A percentile compares a stretch with the other conserved stretches of the same genome.
Conservation (phyloP, 1,140 invertebrate species). For the Carposina sasakii region DNA sequence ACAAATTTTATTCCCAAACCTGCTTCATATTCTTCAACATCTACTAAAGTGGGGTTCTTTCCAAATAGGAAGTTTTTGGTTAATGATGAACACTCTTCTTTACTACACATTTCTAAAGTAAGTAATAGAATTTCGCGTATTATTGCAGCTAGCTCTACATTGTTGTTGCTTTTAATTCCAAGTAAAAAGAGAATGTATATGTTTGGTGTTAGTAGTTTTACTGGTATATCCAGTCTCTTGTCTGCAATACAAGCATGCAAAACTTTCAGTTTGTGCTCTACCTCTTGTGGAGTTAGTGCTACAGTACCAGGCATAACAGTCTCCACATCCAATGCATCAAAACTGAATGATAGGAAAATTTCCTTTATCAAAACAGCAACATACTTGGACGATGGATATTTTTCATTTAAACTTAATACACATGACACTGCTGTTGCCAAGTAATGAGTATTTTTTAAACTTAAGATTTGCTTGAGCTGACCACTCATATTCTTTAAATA, state of each 20-base stretch:
- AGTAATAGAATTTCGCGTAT: conserved; percentile 55
- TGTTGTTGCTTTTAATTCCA: conserved; percentile 39
- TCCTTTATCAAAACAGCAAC: conserved; percentile 63
- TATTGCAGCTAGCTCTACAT: conserved; percentile 41
- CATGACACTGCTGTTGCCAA: conserved; percentile 70
- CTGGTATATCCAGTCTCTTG: conserved; percentile 39
- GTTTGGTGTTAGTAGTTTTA: conserved; percentile 38
- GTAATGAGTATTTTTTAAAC: conserved; percentile 59
- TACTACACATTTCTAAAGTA: conserved; percentile 38
- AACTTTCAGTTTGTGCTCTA: conserved; percentile 59
- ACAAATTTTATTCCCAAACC: conserved; percentile 48
- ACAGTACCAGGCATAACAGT: conserved; percentile 49
- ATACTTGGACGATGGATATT: conserved; percentile 55
- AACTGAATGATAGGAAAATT: conserved; percentile 56
- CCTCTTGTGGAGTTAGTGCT: conserved; percentile 52
- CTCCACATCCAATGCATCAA: conserved; percentile 31
- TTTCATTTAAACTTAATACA: conserved; percentile 69
- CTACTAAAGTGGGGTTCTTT: conserved; percentile 15
- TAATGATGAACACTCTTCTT: conserved; percentile 24
- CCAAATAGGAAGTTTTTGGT: conserved; percentile 44
- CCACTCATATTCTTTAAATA: conserved; percentile 70
- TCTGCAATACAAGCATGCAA: conserved; percentile 57
- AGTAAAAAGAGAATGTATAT: conserved; percentile 51
- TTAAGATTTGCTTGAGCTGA: conserved; percentile 69
- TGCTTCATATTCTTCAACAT: conserved; percentile 48